Evolutionary conservation across 2,888 invertebrate genomes (phyloP), one percentile per base, ranked within the genome.

Genomic region (Teleogryllus oceanicus): DNA sequence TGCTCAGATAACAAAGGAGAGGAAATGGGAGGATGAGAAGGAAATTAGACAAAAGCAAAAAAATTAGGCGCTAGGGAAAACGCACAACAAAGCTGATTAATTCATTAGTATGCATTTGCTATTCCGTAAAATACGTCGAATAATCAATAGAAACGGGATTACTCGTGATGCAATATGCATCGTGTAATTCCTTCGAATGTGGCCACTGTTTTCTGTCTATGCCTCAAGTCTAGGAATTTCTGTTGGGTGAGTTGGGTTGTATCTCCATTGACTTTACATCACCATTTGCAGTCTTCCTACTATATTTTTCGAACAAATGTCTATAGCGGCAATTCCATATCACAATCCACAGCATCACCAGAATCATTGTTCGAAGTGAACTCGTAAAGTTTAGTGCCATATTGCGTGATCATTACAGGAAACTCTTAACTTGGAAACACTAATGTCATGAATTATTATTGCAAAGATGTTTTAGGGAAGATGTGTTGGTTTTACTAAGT

Each of bases 41-140:
- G 62, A 62, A 62, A 62, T 62, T 62, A 62, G 62, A 62, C 62
- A 62, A n/a, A 62, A n/a, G n/a, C 62, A 62, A 62, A 62, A 62
- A 62, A 62, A 62, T 4, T 11, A 62, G 62, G n/a, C 62, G 13
- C 62, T 62, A n/a, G 62, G 62, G 62, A 62, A 62, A 62, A 62
- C n/a, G 62, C 62, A n/a, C 62, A 62, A 62, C 62, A 62, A 62
- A 62, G 62, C 62, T 62, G 62, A 62, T 62, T 62, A 62, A 62
- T 37, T 37, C 37, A 37, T 62, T 62, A 62, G 62, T 62, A 62
- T 62, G 62, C 62, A 62, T 62, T 37, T 37, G 37, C 37, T 37
- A 37, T 37, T 62, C 62, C n/a, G n/a, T 62, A 62, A 62, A 62
- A 62, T 62, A 62, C 13, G 62, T n/a, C 62, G 62, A 62, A 62